phyloP scores from a whole-genome alignment of 2,888 invertebrate species.

The Nymphalis c-album region DNA sequence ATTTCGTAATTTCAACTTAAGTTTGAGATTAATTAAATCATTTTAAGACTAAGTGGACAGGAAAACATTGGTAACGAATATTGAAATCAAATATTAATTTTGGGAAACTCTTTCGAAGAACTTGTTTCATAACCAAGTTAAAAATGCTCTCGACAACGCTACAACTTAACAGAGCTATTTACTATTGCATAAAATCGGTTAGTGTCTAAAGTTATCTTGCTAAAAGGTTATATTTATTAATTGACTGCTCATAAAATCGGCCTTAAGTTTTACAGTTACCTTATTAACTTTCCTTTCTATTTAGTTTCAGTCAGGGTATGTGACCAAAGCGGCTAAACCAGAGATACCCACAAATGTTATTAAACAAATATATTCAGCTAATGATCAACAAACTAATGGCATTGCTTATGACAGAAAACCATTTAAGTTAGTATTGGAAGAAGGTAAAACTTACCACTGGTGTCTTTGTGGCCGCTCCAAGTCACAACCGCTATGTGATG shows the following conservation, averaged over 20 bases:
- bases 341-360: constrained; percentile 86
- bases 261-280: not conserved
- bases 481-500: constrained; percentile 96
- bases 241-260: too few relatives aligned
- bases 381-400: constrained; percentile 86
- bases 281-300: constrained; percentile 12
- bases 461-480: constrained; percentile 97
- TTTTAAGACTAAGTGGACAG: not conserved
- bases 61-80: too few relatives aligned
- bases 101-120: not conserved
- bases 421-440: constrained; percentile 87
- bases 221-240: too few relatives aligned
- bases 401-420: constrained; percentile 93
- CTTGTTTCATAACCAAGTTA: not conserved
- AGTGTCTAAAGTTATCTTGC: not conserved
- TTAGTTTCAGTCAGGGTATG: constrained; percentile 57
- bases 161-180: constrained; percentile 10
- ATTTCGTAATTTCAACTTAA: not conserved
- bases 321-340: constrained; percentile 67
- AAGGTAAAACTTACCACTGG: constrained; percentile 92
- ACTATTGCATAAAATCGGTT: constrained; percentile 29
- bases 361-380: constrained; percentile 82
- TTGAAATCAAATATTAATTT: too few relatives aligned
- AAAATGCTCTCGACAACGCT: constrained; percentile 23
- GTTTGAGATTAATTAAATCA: not conserved